Conservation (phyloP, 1,140 invertebrate genomes). For the Cylas formicarius region DNA sequence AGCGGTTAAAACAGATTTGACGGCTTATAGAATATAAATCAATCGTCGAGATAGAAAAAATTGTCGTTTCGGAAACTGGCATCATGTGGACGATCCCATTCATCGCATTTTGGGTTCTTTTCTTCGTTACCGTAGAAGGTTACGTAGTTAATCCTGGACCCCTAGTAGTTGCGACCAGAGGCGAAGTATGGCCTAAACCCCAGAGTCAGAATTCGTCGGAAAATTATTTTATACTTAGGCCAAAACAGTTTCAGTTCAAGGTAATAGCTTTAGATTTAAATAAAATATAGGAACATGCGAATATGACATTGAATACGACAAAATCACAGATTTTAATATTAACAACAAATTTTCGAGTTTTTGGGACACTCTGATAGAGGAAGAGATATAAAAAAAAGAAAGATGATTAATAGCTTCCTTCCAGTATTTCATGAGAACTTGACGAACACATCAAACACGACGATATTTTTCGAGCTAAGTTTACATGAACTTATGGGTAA, state of each 20-base stretch:
- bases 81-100: too few species aligned
- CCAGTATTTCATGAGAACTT: not conserved
- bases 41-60: too few species aligned
- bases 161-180: conserved; percentile 41
- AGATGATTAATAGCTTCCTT: not conserved
- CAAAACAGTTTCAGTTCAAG: conserved; percentile 41
- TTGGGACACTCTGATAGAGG: not conserved
- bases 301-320: conserved; percentile 2
- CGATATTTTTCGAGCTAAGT: not conserved
- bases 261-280: conserved; percentile 32
- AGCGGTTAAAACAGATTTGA: too few species aligned
- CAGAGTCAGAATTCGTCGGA: conserved; percentile 38
- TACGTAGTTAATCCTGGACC: conserved; percentile 33
- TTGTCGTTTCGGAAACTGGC: too few species aligned
- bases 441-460: not conserved
- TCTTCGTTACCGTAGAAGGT: too few species aligned
- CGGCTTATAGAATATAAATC: too few species aligned
- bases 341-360: conserved; percentile 4
- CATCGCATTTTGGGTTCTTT: too few species aligned
- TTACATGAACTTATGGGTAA: not conserved
- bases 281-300: too few species aligned
- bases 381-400: not conserved
- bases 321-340: conserved; percentile 4
- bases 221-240: conserved; percentile 38
- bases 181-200: conserved; percentile 51